Percentiles rank a stretch among this genome's conserved stretches.
These are phyloP conservation scores for Rhinolophus ferrumequinum DNA, from an alignment of 2,113 vertebrate genomes.

Conservation along the genomic window DNA sequence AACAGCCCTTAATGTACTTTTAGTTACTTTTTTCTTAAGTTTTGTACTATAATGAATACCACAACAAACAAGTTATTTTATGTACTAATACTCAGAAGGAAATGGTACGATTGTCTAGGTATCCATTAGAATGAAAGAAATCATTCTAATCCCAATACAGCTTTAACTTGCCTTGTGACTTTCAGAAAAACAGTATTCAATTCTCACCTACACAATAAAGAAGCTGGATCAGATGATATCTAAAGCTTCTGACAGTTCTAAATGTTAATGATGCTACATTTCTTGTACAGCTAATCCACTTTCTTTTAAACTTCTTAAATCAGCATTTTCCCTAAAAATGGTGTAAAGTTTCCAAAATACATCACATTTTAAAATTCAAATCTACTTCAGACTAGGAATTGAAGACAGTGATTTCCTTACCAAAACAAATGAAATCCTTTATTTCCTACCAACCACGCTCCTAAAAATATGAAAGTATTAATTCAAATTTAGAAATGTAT, in stretches of 20 bases:
- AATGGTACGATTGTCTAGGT: neutral
- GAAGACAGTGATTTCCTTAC: conserved; percentile 32
- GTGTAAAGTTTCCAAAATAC: neutral
- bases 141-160: neutral
- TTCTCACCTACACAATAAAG: neutral
- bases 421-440: conserved; percentile 41
- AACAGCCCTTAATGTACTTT: conserved; percentile 16
- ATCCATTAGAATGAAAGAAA: neutral
- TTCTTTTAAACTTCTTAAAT: conserved; percentile 27
- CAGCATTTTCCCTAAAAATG: conserved; percentile 21
- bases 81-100: conserved; percentile 23
- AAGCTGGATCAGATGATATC: neutral
- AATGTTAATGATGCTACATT: neutral
- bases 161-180: neutral
- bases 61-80: conserved; percentile 18
- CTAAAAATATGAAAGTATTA: conserved; percentile 19
- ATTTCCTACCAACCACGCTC: conserved; percentile 32
- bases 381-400: conserved; percentile 31
- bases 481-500: conserved; percentile 29
- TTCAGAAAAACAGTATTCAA: neutral
- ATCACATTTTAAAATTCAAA: conserved; percentile 53
- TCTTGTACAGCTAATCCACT: neutral
- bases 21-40: neutral
- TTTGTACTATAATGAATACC: conserved; percentile 19
- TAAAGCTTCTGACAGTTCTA: conserved; percentile 46